Percentiles rank a stretch among this genome's conserved stretches.
These are phyloP conservation scores for Punctoribates punctum DNA, from an alignment of 2,888 invertebrate genomes.

Conservation along the genomic window DNA sequence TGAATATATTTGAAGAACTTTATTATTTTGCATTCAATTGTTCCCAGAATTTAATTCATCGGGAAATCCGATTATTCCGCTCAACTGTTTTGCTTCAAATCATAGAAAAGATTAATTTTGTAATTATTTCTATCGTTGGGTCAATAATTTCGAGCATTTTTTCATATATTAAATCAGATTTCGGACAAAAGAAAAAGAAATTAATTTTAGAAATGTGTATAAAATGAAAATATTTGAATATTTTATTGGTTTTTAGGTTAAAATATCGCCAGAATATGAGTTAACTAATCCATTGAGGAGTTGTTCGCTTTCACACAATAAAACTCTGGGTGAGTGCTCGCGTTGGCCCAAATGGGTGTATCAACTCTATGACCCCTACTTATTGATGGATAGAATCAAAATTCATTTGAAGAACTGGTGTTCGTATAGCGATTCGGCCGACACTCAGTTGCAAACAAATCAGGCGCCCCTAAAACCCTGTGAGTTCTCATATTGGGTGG, in stretches of 20 bases:
- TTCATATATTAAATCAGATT: no score
- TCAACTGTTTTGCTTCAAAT: no score
- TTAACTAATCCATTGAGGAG: slow-evolving; percentile 58
- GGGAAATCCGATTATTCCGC: no score
- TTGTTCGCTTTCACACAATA: background rate
- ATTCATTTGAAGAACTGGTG: slow-evolving; percentile 37
- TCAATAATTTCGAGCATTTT: no score
- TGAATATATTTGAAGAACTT: no score
- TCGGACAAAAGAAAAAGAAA: no score
- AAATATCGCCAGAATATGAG: slow-evolving; percentile 65
- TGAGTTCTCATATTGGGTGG: slow-evolving; percentile 55
- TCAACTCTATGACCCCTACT: slow-evolving; percentile 61
- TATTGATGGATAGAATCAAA: slow-evolving; percentile 41
- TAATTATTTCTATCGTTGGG: no score
- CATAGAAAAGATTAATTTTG: no score
- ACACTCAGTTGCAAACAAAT: slow-evolving; percentile 45
- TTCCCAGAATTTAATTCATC: no score
- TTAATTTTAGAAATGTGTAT: no score
- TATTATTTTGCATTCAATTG: no score
- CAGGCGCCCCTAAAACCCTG: slow-evolving; percentile 64
- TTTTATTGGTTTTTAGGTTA: slow-evolving; percentile 54
- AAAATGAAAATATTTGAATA: no score
- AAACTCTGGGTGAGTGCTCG: background rate
- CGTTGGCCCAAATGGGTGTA: slow-evolving; percentile 66
- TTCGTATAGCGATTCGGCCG: slow-evolving; percentile 48